Evolutionary conservation across 2,113 vertebrate genomes (phyloP).

Genomic region (Cololabis saira): DNA sequence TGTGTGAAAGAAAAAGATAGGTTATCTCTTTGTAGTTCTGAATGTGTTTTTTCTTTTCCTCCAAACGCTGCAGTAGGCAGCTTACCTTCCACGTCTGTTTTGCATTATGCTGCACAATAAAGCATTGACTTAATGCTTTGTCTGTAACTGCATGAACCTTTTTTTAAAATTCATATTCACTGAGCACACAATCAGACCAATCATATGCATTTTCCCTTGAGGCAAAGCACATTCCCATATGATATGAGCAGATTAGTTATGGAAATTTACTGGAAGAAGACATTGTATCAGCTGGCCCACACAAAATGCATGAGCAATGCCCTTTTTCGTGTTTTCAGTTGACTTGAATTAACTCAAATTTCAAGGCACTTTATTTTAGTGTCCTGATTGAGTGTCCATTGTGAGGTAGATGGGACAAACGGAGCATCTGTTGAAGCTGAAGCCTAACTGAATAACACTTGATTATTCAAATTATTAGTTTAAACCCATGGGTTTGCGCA

Average conservation of each 20-base stretch:
- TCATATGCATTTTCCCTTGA: conserved; percentile 32
- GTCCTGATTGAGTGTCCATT: conserved; percentile 23
- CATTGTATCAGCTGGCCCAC: conserved; percentile 37
- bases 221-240: conserved; percentile 45
- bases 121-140: conserved; percentile 20
- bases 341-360: conserved; percentile 47
- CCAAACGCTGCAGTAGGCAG: background rate
- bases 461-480: conserved; percentile 8
- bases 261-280: conserved; percentile 50
- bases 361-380: conserved; percentile 30
- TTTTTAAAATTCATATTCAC: conserved; percentile 67
- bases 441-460: conserved; percentile 25
- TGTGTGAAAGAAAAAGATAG: background rate
- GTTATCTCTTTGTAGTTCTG: background rate
- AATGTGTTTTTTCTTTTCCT: background rate
- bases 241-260: conserved; percentile 64
- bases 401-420: conserved; percentile 25
- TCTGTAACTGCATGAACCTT: conserved; percentile 28
- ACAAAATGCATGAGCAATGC: conserved; percentile 24
- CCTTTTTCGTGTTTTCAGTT: conserved; percentile 32
- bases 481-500: conserved; percentile 9
- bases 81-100: conserved; percentile 1
- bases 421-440: conserved; percentile 29
- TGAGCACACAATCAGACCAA: conserved; percentile 41
- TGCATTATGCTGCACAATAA: conserved; percentile 5